A percentile compares a stretch with the other conserved stretches of the same genome.
Conservation (phyloP, 2,888 invertebrate genomes). For the Apeira syringaria region DNA sequence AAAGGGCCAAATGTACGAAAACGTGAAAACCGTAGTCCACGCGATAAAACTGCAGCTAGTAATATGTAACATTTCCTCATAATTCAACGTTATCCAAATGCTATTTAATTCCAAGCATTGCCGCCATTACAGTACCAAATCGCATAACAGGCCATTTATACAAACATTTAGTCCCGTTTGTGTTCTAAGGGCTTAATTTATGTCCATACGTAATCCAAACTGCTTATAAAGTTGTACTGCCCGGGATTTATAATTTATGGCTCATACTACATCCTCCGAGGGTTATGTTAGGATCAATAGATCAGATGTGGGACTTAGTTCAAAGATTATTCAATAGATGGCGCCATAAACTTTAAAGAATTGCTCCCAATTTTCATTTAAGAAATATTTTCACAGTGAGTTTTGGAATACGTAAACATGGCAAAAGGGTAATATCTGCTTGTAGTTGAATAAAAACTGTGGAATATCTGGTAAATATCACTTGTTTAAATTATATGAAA, state of each 20-base stretch:
- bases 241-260: constrained; percentile 38
- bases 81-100: constrained; percentile 20
- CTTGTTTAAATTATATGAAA: no score
- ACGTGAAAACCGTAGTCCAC: no score
- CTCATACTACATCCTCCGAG: constrained; percentile 18
- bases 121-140: constrained; percentile 20
- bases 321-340: background rate
- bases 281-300: constrained; percentile 27
- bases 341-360: no score
- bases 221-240: constrained; percentile 37
- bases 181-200: constrained; percentile 41
- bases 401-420: no score
- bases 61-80: constrained; percentile 2
- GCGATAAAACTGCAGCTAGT: no score
- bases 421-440: no score
- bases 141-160: constrained; percentile 21
- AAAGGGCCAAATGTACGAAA: no score
- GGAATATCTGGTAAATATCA: no score
- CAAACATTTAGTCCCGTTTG: constrained; percentile 28
- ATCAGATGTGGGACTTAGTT: constrained; percentile 22
- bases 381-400: no score
- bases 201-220: constrained; percentile 44
- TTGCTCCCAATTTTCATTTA: no score
- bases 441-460: no score
- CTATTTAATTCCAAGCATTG: constrained; percentile 18